Base-by-base conservation (phyloP, 2,113 vertebrate species). In the Grus americana region DNA sequence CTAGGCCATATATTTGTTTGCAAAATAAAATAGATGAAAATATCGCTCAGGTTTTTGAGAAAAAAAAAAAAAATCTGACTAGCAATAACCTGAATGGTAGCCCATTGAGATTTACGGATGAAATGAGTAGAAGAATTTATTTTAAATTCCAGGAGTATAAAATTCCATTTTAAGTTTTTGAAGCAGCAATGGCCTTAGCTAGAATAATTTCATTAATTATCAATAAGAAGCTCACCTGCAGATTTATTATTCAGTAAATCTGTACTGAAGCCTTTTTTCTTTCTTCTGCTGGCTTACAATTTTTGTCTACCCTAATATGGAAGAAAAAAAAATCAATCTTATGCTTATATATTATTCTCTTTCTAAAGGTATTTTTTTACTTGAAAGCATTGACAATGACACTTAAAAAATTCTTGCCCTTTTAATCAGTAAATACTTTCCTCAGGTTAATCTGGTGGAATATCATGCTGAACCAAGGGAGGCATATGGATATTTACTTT, bases 201-300 rank as follows among this genome's bases (percentile, higher is more conserved):
- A 81, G 66, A 92, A 88, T 86, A 92, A 94, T 93, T 72, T 91
- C 73, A 95, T 89, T 93, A 94, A 86, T 95, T 95, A 89, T 96
- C 95, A 95, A 75, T 85, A 89, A 89, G 73, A 87, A 92, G 30
- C 29, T 95, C 44, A 63, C 44, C 66, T 87, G 73, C 21, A 72
- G 61, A 89, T 92, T 94, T 90, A 92, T 91, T 95, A 91, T 89
- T 87, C 87, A 79, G 70, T 57, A 85, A 92, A 91, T 54, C 70
- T 36, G 30, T 72, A 72, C 47, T 44, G 59, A 95, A 92, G 26
- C 7, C 36, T 89, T 88, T 95, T 86, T 87, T 38, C 67, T 78
- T 83, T 58, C 61, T 86, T 83, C 76, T 66, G 5, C 34, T 36
- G 65, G 47, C 14, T 89, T 91, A 49, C 10, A 61, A 21, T 15